Conservation (phyloP, 1,140 invertebrate genomes). For the Drosophila pachea region DNA sequence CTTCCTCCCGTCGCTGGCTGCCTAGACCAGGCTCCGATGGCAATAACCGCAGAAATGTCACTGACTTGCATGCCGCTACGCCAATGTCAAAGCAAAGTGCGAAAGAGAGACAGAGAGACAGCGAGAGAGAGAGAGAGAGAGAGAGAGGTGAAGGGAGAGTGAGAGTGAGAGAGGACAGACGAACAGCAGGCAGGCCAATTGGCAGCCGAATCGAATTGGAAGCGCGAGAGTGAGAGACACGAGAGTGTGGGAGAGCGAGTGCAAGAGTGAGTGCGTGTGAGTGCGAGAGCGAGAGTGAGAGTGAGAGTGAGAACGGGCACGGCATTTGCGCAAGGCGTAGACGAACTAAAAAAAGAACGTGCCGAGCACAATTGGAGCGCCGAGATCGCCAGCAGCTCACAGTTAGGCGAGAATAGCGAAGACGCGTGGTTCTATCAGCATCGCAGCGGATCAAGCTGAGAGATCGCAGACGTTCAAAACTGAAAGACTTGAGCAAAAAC, state of each 20-base stretch:
- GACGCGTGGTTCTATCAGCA: constrained; percentile 43
- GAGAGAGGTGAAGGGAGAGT: neutral
- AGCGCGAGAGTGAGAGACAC: neutral
- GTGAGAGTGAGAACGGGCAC: constrained; percentile 4
- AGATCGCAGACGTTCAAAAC: neutral
- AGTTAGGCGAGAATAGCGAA: constrained; percentile 67
- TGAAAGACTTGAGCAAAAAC: constrained; percentile 5
- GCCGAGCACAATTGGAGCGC: constrained; percentile 24
- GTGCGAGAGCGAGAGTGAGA: neutral
- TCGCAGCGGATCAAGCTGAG: constrained; percentile 21
- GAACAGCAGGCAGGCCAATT: constrained; percentile 29
- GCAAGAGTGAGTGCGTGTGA: constrained; percentile 4
- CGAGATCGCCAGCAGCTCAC: constrained; percentile 35
- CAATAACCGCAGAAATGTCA: constrained; percentile 5
- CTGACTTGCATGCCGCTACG: neutral
- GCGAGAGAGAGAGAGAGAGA: constrained; percentile 1
- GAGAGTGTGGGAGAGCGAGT: neutral
- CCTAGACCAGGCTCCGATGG: constrained; percentile 29
- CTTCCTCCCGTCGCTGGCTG: too few relatives aligned
- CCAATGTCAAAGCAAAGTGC: neutral
- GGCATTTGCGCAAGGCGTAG: constrained; percentile 46
- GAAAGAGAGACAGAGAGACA: constrained; percentile 4
- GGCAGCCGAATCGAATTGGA: constrained; percentile 21
- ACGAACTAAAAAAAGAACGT: constrained; percentile 67
- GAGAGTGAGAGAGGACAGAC: neutral